A percentile compares a stretch with the other conserved stretches of the same genome.
Conservation (phyloP, 2,113 vertebrate species). For the Galemys pyrenaicus region DNA sequence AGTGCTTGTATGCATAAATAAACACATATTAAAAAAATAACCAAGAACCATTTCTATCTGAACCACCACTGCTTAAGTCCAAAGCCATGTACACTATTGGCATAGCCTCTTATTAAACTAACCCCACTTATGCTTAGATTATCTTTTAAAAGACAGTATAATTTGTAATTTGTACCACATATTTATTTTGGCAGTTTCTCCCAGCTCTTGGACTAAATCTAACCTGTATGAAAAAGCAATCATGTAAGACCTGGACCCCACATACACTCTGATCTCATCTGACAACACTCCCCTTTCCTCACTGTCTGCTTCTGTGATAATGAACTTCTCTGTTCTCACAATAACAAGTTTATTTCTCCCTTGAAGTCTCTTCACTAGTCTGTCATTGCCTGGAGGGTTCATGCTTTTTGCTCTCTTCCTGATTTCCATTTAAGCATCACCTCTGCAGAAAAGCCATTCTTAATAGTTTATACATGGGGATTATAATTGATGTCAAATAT, state of each 20-base stretch:
- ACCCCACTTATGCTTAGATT: background rate
- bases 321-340: background rate
- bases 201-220: background rate
- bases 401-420: background rate
- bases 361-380: background rate
- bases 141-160: conserved; percentile 9
- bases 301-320: background rate
- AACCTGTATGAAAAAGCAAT: background rate
- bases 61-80: background rate
- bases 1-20: no score
- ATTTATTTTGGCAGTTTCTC: background rate
- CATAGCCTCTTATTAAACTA: background rate
- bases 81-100: background rate
- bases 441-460: background rate
- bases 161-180: background rate
- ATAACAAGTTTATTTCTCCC: background rate
- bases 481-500: no score
- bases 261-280: background rate
- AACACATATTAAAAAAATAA: no score
- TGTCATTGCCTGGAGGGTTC: background rate
- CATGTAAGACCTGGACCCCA: background rate
- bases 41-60: no score
- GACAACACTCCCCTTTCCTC: background rate
- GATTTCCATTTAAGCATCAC: background rate
- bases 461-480: no score